Base-by-base conservation (phyloP, 1,140 invertebrate species). In the Drosophila ambigua region DNA sequence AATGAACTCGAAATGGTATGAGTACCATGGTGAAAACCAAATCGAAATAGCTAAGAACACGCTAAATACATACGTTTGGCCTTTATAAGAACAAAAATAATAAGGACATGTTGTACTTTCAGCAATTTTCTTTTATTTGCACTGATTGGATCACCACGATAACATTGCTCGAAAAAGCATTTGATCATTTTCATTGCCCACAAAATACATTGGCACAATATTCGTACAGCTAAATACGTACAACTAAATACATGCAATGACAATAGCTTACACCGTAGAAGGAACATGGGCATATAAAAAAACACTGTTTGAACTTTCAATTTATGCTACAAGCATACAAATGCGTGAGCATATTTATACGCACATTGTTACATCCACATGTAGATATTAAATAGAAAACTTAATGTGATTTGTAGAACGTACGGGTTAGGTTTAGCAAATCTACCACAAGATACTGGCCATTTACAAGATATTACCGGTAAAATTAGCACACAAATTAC, bases 311-410 rank as follows among this genome's bases (percentile, higher is more conserved):
- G 35, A 39, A 39, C 35, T 57, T 52, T 2, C 26, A n/a, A 52
- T 28, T 41, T 67, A 69, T 66, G 44, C 20, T 49, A 57, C 31
- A 24, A 69, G 63, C 64, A 69, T 66, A 49, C 53, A 69, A 69
- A 41, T 69, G 64, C 66, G 68, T 69, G 66, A 69, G 64, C 66
- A 68, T 57, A 69, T 57, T 55, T 69, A 57, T 49, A 69, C 35
- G 48, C 66, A 69, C 66, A 39, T 39, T 51, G n/a, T 48, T 54
- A 69, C 66, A 66, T 39, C 68, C 66, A 57, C 54, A 69, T 55
- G 49, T 41, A 69, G 24, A 49, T 23, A 24, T 8, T 49, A 39
- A 16, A 43, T 8, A 15, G 11, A 16, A 6, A 20, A 24, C 28
- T 5, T 13, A 39, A 13, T 13, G 35, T 13, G 35, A 39, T 39